Conservation (phyloP, 2,888 invertebrate genomes). For the Stomorhina lunata region DNA sequence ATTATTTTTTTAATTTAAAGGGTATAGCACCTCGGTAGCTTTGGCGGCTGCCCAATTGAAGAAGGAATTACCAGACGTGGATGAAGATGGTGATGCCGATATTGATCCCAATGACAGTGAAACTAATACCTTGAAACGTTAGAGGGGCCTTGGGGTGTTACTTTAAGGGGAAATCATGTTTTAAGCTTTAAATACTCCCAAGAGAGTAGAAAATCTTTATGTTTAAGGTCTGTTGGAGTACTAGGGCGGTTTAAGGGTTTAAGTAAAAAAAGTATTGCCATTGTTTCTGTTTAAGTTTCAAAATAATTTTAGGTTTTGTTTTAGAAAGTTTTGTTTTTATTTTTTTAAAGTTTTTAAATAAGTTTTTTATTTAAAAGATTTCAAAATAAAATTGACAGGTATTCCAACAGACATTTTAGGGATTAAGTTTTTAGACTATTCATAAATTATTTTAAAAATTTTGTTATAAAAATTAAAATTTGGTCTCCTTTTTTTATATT, state of each 20-base stretch:
- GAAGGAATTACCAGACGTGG: constrained; percentile 33
- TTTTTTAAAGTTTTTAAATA: not conserved
- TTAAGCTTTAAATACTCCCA: constrained; percentile 38
- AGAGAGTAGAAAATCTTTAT: no score
- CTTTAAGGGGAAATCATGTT: not conserved
- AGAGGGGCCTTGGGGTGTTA: not conserved
- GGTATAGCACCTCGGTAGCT: constrained; percentile 48
- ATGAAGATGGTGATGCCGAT: constrained; percentile 65
- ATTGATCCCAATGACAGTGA: constrained; percentile 68
- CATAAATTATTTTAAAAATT: not conserved
- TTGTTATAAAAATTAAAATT: not conserved
- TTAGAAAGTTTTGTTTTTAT: not conserved
- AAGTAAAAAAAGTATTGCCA: no score
- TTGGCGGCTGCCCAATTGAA: constrained; percentile 57
- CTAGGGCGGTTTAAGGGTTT: no score
- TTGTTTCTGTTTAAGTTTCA: no score
- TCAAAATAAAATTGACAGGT: no score
- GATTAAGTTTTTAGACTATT: no score
- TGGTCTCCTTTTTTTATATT: not conserved
- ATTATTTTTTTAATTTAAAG: constrained; percentile 24
- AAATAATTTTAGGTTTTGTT: no score
- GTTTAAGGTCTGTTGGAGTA: no score
- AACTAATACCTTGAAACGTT: constrained; percentile 52
- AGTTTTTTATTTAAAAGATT: not conserved
- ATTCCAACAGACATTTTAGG: no score